Base-by-base conservation (phyloP, 2,797 vertebrate species). In the Pangasius mekongensis region DNA sequence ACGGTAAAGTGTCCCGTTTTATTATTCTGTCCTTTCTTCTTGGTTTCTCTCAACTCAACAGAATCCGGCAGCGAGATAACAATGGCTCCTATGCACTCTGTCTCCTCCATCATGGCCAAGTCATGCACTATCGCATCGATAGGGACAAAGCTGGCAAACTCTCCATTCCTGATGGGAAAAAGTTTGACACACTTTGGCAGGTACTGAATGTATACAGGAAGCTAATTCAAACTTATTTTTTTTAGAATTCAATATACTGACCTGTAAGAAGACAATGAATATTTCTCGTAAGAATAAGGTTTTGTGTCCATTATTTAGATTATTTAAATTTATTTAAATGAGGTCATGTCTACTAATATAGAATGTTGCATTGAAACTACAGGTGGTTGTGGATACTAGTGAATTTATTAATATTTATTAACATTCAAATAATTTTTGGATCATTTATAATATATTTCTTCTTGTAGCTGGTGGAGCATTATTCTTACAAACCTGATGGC, bases 171-270 rank as follows among this genome's bases (percentile, higher is more conserved):
- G 98, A 98, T 0, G 98, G 98, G 67, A 99, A 99, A 95, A 98
- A 97, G 94, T 99, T 99, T 91, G 98, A 99, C 95, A 99, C 98
- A 0, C 96, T 99, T 87, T 99, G 98, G 97, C 98, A 99, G 98
- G 98, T 99, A 90, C 14, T 39, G 52, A 66, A 14, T 56, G 30
- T 56, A 80, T 69, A 36, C 33, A 80, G 39, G 30, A 78, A n/a
- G 36, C 9, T 22, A 67, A 67, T 6, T 52, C 9, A 33, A 66
- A 20, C 60, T 5, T 36, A 13, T 27, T 43, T 58, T 62, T 83
- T 43, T 36, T 33, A 33, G 7, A 39, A 16, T 43, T 83, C 52
- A 20, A 66, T 33, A 24, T 52, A 52, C 3, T 47, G 58, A 83
- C 3, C 36, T 62, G 13, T 47, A 27, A 1, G 36, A 64, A 43